These are phyloP conservation scores for Tiliacea citrago DNA, from an alignment of 2,888 invertebrate species.

Conservation along the genomic window DNA sequence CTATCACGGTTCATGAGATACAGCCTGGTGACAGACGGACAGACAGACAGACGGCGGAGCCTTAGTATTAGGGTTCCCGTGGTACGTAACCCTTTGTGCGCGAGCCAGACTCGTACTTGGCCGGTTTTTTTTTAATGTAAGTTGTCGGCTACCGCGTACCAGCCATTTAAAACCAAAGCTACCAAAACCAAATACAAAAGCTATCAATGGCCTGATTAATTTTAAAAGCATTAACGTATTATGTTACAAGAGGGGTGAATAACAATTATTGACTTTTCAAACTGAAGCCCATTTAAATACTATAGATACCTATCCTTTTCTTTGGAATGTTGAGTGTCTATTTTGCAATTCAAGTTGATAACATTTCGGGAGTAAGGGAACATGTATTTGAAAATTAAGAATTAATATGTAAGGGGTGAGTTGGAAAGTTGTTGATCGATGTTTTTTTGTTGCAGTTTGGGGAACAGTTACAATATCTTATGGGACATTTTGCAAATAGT, in stretches of 20 bases:
- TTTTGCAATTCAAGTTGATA: conserved; percentile 3
- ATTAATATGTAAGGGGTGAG: conserved; percentile 5
- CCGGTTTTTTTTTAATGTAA: not conserved
- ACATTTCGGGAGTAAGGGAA: not conserved
- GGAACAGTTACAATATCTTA: not conserved
- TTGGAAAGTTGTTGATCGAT: not conserved
- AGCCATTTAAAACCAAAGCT: not conserved
- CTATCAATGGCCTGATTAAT: conserved; percentile 49
- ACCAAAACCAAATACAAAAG: conserved; percentile 15
- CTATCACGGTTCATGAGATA: no score
- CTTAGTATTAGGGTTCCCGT: no score
- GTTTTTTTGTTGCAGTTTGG: not conserved
- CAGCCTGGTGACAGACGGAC: no score
- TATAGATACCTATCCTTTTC: not conserved
- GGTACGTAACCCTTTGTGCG: no score
- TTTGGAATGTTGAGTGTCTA: not conserved
- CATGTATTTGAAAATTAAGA: not conserved
- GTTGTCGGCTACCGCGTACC: not conserved
- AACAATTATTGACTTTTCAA: conserved; percentile 61
- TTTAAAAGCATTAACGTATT: conserved; percentile 65
- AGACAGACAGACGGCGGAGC: no score
- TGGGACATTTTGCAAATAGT: not conserved
- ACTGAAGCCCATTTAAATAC: conserved; percentile 25
- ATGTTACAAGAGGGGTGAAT: conserved; percentile 66
- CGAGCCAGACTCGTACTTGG: no score